A percentile compares a stretch with the other conserved stretches of the same genome.
phyloP scores from a whole-genome alignment of 2,888 invertebrate genomes.

The Tipula helvola region DNA sequence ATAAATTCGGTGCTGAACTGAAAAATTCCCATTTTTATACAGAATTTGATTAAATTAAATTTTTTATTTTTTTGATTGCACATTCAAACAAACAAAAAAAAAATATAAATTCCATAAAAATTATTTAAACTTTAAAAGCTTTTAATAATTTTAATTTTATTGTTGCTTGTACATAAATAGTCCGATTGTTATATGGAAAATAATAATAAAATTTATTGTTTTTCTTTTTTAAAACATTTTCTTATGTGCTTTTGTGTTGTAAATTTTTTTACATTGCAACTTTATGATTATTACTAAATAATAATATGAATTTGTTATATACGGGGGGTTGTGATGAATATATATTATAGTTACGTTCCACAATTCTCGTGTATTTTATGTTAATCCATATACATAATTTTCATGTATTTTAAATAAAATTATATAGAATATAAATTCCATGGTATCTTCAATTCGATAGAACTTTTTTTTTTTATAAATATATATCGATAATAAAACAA shows the following conservation, averaged over 20 bases:
- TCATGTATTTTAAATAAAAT: neutral
- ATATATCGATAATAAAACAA: neutral
- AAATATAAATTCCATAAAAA: neutral
- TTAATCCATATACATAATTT: neutral
- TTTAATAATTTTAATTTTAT: constrained; percentile 4
- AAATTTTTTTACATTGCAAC: neutral
- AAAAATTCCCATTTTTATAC: neutral
- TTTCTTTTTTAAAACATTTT: neutral
- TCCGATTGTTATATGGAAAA: neutral
- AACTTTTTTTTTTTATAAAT: too few species aligned
- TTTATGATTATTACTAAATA: neutral
- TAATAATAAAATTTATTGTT: neutral
- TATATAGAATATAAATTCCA: neutral
- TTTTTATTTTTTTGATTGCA: neutral
- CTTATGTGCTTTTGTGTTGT: neutral
- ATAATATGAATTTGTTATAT: neutral
- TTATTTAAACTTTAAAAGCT: neutral
- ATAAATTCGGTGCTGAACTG: neutral
- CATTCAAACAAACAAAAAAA: neutral
- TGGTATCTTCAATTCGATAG: neutral
- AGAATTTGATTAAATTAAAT: neutral
- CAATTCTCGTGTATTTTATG: neutral
- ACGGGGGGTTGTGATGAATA: neutral
- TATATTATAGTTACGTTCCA: neutral
- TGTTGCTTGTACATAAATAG: neutral